Conservation (phyloP, 1,140 invertebrate species). For the Lepidostoma basale region DNA sequence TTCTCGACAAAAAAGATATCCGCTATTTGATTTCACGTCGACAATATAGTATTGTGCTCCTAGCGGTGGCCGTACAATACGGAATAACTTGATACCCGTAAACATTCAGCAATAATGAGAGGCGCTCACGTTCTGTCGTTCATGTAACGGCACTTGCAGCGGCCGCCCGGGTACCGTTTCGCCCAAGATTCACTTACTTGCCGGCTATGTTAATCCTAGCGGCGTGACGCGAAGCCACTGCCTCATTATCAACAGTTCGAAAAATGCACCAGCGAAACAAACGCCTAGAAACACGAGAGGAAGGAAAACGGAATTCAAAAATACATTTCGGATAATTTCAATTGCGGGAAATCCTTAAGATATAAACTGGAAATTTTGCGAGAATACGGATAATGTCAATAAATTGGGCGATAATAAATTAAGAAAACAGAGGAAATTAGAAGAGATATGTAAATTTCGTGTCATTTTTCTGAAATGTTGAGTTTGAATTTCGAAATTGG, state of each 20-base stretch:
- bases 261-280: background rate
- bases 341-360: background rate
- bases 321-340: background rate
- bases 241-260: too few species aligned
- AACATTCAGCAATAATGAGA: background rate
- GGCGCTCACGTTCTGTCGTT: conserved; percentile 16
- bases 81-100: conserved; percentile 14
- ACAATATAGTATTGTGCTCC: background rate
- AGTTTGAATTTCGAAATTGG: background rate
- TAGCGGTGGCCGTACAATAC: background rate
- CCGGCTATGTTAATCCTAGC: conserved; percentile 4
- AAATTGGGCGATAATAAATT: too few species aligned
- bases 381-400: too few species aligned
- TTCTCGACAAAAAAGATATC: background rate
- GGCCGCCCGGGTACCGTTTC: conserved; percentile 1
- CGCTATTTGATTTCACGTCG: background rate
- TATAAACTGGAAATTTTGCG: background rate
- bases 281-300: background rate
- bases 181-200: conserved; percentile 12
- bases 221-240: background rate
- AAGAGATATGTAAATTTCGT: background rate
- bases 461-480: background rate
- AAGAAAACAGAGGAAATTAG: too few species aligned
- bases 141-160: conserved; percentile 19
- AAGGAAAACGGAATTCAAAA: background rate